These are phyloP conservation scores for Cliona cf. orientalis DNA, from an alignment of 37 sponge, comb jelly and placozoan genomes.

Conservation along the genomic window DNA sequence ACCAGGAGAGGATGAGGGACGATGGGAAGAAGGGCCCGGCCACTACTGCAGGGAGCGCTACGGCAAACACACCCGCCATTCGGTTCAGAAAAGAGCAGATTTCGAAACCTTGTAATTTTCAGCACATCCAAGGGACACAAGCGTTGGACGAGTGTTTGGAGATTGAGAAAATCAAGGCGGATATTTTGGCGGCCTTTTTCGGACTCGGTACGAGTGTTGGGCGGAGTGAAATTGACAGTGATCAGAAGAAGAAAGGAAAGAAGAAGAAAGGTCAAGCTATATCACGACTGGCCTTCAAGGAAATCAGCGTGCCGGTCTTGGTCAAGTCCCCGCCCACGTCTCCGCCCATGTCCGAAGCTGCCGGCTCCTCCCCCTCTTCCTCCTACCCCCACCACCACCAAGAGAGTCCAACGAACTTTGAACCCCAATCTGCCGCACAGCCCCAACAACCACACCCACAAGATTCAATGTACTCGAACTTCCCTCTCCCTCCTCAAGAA, in stretches of 20 bases:
- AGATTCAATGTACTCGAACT: too few species aligned
- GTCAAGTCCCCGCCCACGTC: background rate
- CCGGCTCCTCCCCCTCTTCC: background rate
- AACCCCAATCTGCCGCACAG: too few species aligned
- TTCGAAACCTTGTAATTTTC: slow-evolving; percentile 83
- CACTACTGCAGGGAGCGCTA: background rate
- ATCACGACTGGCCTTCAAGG: slow-evolving; percentile 22
- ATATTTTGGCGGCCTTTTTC: slow-evolving; percentile 42
- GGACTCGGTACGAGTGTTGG: slow-evolving; percentile 28
- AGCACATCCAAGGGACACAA: slow-evolving; percentile 80
- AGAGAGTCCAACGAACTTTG: background rate
- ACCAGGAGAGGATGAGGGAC: slow-evolving; percentile 63
- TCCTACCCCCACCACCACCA: background rate
- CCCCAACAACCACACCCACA: too few species aligned
- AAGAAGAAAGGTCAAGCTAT: slow-evolving; percentile 48
- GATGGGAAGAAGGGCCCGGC: slow-evolving; percentile 28
- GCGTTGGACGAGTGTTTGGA: slow-evolving; percentile 78
- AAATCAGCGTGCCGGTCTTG: slow-evolving; percentile 30
- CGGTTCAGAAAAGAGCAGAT: slow-evolving; percentile 71
- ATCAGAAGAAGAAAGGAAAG: background rate
- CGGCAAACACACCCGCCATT: background rate
- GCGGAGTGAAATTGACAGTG: background rate
- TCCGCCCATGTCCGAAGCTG: background rate
- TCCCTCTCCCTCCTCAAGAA: too few species aligned
- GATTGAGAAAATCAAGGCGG: slow-evolving; percentile 71